Evolutionary conservation across 2,888 invertebrate genomes (phyloP).

Genomic region (Apoderus coryli): DNA sequence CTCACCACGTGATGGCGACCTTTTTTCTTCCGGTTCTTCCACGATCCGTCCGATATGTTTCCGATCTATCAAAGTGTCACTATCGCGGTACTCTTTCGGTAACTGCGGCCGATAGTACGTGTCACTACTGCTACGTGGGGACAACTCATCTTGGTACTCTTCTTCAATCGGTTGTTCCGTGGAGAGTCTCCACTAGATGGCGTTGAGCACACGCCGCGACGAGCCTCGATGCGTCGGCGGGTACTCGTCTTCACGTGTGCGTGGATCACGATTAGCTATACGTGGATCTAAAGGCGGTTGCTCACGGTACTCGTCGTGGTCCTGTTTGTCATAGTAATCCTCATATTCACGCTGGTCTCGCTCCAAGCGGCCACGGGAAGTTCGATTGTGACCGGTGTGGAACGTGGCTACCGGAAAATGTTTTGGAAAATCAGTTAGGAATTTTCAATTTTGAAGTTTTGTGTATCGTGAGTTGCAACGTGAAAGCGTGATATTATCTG

Average conservation of each 20-base stretch:
- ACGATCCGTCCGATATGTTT: conserved; percentile 6
- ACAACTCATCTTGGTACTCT: conserved; percentile 31
- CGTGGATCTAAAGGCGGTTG: conserved; percentile 25
- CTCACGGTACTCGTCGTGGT: conserved; percentile 24
- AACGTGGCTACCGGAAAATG: conserved; percentile 34
- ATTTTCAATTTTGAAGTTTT: no score
- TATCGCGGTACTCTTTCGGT: conserved; percentile 30
- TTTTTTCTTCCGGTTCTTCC: conserved; percentile 18
- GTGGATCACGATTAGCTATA: conserved; percentile 26
- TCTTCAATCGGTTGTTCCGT: conserved; percentile 36
- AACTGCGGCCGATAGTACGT: conserved; percentile 31
- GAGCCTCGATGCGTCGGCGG: conserved; percentile 39
- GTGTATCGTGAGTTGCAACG: no score
- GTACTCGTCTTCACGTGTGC: conserved; percentile 30
- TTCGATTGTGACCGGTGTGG: conserved; percentile 32
- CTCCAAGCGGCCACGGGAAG: conserved; percentile 36
- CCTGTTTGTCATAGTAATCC: conserved; percentile 33
- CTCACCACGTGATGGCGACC: conserved; percentile 13
- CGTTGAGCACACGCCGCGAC: conserved; percentile 56
- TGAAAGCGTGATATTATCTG: no score
- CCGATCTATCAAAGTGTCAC: conserved; percentile 16
- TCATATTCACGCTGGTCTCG: conserved; percentile 38
- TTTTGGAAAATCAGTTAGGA: no score
- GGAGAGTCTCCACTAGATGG: conserved; percentile 49
- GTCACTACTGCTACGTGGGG: conserved; percentile 24